A percentile compares a stretch with the other conserved stretches of the same genome.
These are phyloP conservation scores for Euproctis similis DNA, from an alignment of 2,888 invertebrate genomes.

Conservation along the genomic window DNA sequence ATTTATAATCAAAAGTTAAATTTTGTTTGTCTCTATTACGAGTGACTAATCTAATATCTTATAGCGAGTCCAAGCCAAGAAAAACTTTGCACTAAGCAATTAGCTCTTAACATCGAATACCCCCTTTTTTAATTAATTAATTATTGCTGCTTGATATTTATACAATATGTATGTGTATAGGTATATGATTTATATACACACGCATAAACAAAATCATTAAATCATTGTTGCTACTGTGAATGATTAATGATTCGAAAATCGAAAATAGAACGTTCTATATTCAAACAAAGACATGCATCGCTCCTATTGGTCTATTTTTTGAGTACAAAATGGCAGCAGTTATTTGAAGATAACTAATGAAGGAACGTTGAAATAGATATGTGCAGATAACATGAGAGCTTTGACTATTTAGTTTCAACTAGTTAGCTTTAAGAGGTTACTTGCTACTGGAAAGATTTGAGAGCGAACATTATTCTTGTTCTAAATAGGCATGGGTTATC, in stretches of 20 bases:
- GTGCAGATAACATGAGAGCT: slow-evolving; percentile 46
- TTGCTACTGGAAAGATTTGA: slow-evolving; percentile 49
- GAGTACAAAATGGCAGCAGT: slow-evolving; percentile 64
- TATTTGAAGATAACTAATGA: slow-evolving; percentile 66
- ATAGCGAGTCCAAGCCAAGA: too few relatives aligned
- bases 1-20: slow-evolving; percentile 16
- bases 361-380: slow-evolving; percentile 46
- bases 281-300: slow-evolving; percentile 42
- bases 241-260: slow-evolving; percentile 64
- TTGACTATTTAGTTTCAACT: too few relatives aligned
- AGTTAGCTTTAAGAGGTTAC: slow-evolving; percentile 46
- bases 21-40: slow-evolving; percentile 12
- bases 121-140: too few relatives aligned
- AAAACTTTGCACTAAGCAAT: too few relatives aligned
- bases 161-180: too few relatives aligned
- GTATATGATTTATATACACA: slow-evolving; percentile 3
- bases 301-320: slow-evolving; percentile 55
- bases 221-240: slow-evolving; percentile 36
- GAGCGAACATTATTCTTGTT: slow-evolving; percentile 50
- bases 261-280: slow-evolving; percentile 57
- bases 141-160: too few relatives aligned
- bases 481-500: too few relatives aligned
- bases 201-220: slow-evolving; percentile 17
- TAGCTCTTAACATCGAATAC: too few relatives aligned
- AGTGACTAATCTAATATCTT: not conserved